Conservation (phyloP, 1,140 invertebrate species). For the Euura lappo region DNA sequence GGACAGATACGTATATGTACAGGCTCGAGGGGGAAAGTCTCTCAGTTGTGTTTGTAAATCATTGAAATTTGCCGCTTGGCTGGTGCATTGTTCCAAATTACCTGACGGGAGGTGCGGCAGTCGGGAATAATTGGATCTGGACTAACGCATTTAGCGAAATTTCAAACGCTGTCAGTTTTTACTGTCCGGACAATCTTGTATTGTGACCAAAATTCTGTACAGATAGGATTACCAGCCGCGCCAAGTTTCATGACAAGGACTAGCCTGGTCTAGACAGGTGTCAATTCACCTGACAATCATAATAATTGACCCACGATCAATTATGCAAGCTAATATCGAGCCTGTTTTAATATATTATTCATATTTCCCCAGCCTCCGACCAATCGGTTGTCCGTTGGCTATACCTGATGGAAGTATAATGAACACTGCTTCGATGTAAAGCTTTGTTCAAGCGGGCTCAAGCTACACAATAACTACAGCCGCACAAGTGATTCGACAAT, state of each 20-base stretch:
- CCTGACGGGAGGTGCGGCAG: no score
- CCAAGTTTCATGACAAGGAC: not conserved
- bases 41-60: not conserved
- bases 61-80: no score
- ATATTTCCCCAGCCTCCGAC: not conserved
- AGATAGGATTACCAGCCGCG: not conserved
- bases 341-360: constrained; percentile 1
- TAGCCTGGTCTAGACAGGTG: not conserved
- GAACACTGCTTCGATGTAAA: not conserved
- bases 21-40: no score
- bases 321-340: not conserved
- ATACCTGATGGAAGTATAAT: not conserved
- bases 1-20: no score
- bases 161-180: no score
- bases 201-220: not conserved
- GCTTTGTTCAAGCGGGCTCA: not conserved
- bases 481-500: not conserved
- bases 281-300: not conserved
- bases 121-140: no score
- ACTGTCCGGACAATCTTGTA: no score
- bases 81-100: no score
- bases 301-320: constrained; percentile 3
- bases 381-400: not conserved
- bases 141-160: no score
- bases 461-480: not conserved